Base-by-base conservation (phyloP, 2,113 vertebrate genomes). In the Felis catus region DNA sequence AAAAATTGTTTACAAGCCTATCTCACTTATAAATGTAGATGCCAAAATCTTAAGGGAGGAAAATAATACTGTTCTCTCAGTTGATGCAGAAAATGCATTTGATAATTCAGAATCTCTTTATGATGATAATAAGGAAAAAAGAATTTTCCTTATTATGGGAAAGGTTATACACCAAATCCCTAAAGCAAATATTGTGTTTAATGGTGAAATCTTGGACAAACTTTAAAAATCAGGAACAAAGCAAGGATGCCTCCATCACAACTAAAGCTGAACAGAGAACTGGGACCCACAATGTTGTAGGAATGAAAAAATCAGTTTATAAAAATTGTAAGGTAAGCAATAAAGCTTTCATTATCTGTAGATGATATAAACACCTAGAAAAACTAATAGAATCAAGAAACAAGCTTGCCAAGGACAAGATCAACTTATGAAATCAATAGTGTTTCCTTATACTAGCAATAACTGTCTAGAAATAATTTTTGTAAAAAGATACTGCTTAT, bases 371-470 rank as follows among this genome's bases (percentile, higher is more conserved):
- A 80, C 76, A 82, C 63, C 66, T 85, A 79, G 68, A 70, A 94
- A 97, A 97, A 74, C 19, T 48, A 97, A 80, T 73, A 90, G 66
- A 92, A 92, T 90, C 41, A 93, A 91, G 84, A 97, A 90, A 94
- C 7, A 84, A 97, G 81, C 36, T 97, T 83, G 27, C 6, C 9
- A 94, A 97, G 94, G 2, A 71, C 33, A 80, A 95, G 76, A 87
- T 95, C 63, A 92, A 70, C 23, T 88, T 96, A 83, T 63, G 8
- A 95, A 97, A 91, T 95, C 68, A 94, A 94, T 80, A 92, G 53
- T 66, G 93, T 94, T 94, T 97, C 33, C 95, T 31, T 91, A 80
- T 5, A 91, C 23, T 89, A 93, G 65, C 27, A 76, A 82, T 48
- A 94, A 53, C 36, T 83, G 45, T 1, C 29, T 65, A 53, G 31